Base-by-base conservation (phyloP, 2,797 vertebrate genomes). In the Rousettus madagascariensis region DNA sequence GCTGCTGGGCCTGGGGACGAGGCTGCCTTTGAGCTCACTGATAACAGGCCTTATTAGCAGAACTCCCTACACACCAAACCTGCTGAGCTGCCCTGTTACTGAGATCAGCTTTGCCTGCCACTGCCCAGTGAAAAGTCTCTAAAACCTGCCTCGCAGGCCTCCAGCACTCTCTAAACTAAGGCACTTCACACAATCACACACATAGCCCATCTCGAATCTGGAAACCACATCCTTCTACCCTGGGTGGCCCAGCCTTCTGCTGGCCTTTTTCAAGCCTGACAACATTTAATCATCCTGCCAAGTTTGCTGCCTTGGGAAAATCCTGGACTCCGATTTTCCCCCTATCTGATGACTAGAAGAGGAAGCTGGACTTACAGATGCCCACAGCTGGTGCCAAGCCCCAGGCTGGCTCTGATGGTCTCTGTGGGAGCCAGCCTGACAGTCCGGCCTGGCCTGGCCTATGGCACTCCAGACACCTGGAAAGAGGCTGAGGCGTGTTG, bases 321-420 rank as follows among this genome's bases (percentile, higher is more conserved):
- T n/a, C 90, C 90, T 83, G 51, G 94, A 28, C 68, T 86, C 84
- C 59, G 24, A 69, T 68, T 75, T 57, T 8, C 33, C 41, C 17
- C 41, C 24, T 59, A 46, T 82, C 92, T 61, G 36, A 75, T 74
- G 85, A 43, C 90, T 9, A 4, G 66, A 84, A 71, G 77, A 90
- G 90, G 86, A 96, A 91, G 66, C 90, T 95, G 77, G 46, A 28
- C 78, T 90, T 97, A 95, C 95, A 96, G 96, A 94, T 96, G 96
- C 57, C 66, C 77, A 83, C 94, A 97, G 92, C 96, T 96, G 96
- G 92, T 0, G 12, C 86, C 88, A 51, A 43, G 77, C 71, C 12
- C 53, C 43, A 41, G 71, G 41, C 86, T 43, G 79, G 51, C 85
- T 75, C 75, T 30, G 17, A 22, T 26, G 57, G 85, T 84, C 92